Conservation (phyloP, 2,797 vertebrate species). For the Manis pentadactyla region DNA sequence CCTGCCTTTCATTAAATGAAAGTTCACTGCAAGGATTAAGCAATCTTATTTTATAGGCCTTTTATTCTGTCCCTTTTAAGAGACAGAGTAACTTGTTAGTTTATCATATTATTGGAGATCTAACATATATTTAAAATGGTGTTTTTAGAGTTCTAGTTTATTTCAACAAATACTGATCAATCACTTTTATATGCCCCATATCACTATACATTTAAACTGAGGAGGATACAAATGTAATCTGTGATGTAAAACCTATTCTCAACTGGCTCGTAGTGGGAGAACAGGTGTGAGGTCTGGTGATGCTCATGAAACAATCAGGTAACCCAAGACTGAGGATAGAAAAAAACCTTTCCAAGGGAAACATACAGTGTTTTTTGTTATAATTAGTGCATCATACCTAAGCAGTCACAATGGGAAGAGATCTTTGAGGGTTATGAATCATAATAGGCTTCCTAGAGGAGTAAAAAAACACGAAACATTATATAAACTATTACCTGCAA, state of each 20-base stretch:
- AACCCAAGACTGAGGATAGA: neutral
- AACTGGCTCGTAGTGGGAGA: neutral
- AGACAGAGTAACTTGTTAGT: constrained; percentile 11
- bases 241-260: neutral
- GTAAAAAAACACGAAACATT: neutral
- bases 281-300: neutral
- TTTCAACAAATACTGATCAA: constrained; percentile 9
- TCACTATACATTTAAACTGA: neutral
- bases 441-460: neutral
- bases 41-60: constrained; percentile 24
- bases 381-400: neutral
- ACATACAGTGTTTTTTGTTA: neutral
- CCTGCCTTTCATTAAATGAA: constrained; percentile 25
- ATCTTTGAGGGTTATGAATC: neutral
- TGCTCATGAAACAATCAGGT: neutral
- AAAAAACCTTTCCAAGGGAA: neutral
- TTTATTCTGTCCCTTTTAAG: constrained; percentile 45
- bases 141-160: constrained; percentile 15
- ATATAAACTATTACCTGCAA: neutral
- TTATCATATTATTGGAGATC: neutral
- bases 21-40: neutral
- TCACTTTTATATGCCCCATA: neutral
- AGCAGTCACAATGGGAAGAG: neutral
- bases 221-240: neutral
- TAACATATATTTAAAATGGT: constrained; percentile 33